Evolutionary conservation across 2,797 vertebrate genomes (phyloP), one percentile per base, ranked within the genome.

Genomic region (Oreortyx pictus): DNA sequence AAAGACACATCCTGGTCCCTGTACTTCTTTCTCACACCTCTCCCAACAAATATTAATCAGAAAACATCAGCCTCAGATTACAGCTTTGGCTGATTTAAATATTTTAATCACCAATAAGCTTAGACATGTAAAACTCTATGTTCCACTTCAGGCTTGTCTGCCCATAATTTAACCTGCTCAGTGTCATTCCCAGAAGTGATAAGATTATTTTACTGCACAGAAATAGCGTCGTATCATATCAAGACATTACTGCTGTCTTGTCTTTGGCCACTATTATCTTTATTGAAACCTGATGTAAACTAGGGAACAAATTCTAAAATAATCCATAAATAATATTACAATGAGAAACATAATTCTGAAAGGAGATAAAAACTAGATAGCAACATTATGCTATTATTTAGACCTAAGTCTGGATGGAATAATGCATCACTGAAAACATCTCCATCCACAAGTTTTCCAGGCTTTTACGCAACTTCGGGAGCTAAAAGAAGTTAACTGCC

Each of bases 271-370:
- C 47, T 79, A 72, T 93, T 79, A 89, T 33, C 49, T 88, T 82
- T 43, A 87, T 7, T 88, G 89, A 95, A 94, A 88, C 39, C 19
- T 27, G 25, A 80, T 62, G 73, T 17, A 89, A 91, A 91, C 43
- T 91, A 67, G 27, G 22, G 39, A 82, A 83, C 49, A 9, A 88
- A 87, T 84, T 82, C 83, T 88, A n/a, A 96, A 91, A 88, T 88
- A 94, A 92, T 85, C 71, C 37, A 82, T 57, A 96, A 86, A 92
- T 73, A 85, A 85, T 59, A 90, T 93, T 59, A 92, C 46, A 11
- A 89, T 43, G 33, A 29, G 37, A 15, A 78, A 57, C n/a, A 3
- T 73, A 85, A 76, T 67, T 35, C 49, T 77, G 50, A 67, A 93
- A 87, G 41, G 7, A 71, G 62, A 79, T 64, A 79, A 91, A 68